These are phyloP conservation scores for Apogon hyalosoma DNA, from an alignment of 2,797 vertebrate species.

Conservation along the genomic window DNA sequence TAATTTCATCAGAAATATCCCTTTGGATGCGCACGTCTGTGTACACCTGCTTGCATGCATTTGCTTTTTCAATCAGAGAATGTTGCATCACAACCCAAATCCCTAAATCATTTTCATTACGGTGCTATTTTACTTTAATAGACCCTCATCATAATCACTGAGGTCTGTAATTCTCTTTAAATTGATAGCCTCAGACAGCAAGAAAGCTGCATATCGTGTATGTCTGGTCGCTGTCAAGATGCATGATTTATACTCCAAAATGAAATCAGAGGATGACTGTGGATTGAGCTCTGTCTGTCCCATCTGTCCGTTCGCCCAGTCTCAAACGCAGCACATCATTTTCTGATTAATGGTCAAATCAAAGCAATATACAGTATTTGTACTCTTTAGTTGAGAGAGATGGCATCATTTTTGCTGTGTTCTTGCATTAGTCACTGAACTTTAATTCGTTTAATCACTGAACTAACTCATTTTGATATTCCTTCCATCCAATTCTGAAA, in stretches of 20 bases:
- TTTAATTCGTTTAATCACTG: slow-evolving; percentile 14
- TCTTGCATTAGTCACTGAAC: not conserved
- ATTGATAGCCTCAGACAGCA: slow-evolving; percentile 70
- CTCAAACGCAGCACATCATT: slow-evolving; percentile 23
- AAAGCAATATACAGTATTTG: slow-evolving; percentile 31
- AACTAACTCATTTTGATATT: slow-evolving; percentile 26
- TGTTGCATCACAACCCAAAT: slow-evolving; percentile 51
- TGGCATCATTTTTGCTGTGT: slow-evolving; percentile 15
- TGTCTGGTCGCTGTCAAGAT: slow-evolving; percentile 65
- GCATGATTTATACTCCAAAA: slow-evolving; percentile 62
- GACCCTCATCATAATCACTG: slow-evolving; percentile 78
- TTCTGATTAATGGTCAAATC: slow-evolving; percentile 29
- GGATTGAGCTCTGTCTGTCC: slow-evolving; percentile 20
- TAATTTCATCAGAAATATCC: slow-evolving; percentile 52
- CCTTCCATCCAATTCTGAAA: slow-evolving; percentile 10
- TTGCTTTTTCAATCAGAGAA: too few species aligned
- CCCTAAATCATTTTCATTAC: slow-evolving; percentile 75
- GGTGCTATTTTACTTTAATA: slow-evolving; percentile 72
- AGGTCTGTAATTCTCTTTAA: slow-evolving; percentile 73
- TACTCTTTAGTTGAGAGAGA: slow-evolving; percentile 10
- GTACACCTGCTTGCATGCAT: slow-evolving; percentile 23
- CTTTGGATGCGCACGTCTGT: not conserved
- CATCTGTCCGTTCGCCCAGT: slow-evolving; percentile 39
- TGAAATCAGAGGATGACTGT: slow-evolving; percentile 49
- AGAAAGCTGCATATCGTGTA: slow-evolving; percentile 71